These are phyloP conservation scores for Aphis craccivora DNA, from an alignment of 1,140 invertebrate species.

Conservation along the genomic window DNA sequence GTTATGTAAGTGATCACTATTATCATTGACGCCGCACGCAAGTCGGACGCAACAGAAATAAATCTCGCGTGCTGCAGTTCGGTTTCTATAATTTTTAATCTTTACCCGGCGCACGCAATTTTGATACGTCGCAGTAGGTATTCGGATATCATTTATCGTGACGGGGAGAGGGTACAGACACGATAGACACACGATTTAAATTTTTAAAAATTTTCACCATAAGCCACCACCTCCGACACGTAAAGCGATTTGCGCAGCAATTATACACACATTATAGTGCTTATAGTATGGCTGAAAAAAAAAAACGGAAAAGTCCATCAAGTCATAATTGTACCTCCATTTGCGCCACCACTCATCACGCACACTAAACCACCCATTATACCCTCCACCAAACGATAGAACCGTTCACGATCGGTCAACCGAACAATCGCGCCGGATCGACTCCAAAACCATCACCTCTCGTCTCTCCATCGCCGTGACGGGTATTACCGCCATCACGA, in stretches of 20 bases:
- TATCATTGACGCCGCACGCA: not conserved
- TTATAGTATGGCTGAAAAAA: not conserved
- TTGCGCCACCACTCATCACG: not conserved
- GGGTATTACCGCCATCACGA: not conserved
- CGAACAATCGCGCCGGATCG: not conserved
- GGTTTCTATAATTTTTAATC: not conserved
- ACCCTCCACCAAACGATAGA: not conserved
- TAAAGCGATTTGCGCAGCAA: no score
- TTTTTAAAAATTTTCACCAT: not conserved
- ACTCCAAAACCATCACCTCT: not conserved
- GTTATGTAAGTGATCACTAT: not conserved
- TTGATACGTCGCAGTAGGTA: not conserved
- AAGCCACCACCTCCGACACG: no score
- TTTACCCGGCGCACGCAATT: not conserved
- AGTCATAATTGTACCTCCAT: not conserved
- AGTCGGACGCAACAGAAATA: not conserved
- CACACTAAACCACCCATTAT: not conserved
- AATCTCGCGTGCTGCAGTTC: not conserved
- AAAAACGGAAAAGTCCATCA: slow-evolving; percentile 1
- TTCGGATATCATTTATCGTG: not conserved
- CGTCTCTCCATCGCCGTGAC: not conserved
- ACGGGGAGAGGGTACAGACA: fast-evolving
- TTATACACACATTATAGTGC: no score
- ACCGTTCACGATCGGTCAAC: not conserved
- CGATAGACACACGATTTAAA: not conserved